phyloP scores from a whole-genome alignment of 2,113 vertebrate genomes.

The Tragelaphus strepsiceros region DNA sequence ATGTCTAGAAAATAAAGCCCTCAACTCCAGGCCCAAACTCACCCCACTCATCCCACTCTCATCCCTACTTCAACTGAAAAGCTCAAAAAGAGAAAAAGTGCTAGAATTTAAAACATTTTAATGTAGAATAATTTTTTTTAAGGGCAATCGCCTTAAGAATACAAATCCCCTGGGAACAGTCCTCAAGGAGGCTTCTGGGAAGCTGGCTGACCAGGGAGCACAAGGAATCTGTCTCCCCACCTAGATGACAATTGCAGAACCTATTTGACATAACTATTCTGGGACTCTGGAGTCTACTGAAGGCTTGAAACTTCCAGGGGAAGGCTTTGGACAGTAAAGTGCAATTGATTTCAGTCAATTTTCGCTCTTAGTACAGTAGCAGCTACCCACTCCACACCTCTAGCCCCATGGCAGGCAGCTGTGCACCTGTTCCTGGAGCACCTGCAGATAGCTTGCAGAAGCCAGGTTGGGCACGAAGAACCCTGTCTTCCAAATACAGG shows the following conservation, averaged over 20 bases:
- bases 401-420: neutral
- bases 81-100: neutral
- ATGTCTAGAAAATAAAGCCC: conserved; percentile 44
- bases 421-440: neutral
- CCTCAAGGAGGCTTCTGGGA: neutral
- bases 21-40: neutral
- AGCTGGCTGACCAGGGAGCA: neutral
- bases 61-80: neutral
- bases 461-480: neutral
- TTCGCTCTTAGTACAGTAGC: neutral
- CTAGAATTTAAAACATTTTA: neutral
- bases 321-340: neutral
- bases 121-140: neutral
- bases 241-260: neutral
- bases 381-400: neutral
- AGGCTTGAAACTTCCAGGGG: neutral
- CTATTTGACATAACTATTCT: neutral
- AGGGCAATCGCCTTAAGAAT: neutral
- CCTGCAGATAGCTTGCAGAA: neutral
- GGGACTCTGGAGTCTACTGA: neutral
- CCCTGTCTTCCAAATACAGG: neutral
- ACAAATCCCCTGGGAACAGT: neutral
- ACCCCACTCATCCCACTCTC: neutral
- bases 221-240: neutral
- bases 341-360: neutral